Evolutionary conservation across 2,113 vertebrate genomes (phyloP).

Genomic region (Cryptomyrus ogoouensis): DNA sequence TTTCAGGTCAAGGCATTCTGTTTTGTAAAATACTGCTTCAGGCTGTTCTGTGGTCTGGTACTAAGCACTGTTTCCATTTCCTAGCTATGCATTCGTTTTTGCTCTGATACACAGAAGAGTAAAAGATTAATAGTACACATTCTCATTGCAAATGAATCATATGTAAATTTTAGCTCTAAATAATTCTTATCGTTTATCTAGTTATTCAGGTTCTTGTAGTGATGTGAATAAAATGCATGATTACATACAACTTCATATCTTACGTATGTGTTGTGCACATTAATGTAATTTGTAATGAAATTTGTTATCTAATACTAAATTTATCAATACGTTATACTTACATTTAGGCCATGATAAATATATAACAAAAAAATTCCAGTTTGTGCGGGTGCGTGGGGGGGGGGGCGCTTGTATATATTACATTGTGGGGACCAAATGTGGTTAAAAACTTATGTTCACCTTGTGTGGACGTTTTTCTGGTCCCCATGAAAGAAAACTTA

Average conservation of each 20-base stretch:
- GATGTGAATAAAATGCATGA: background rate
- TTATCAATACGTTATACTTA: too few relatives aligned
- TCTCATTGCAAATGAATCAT: background rate
- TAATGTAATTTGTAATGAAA: too few relatives aligned
- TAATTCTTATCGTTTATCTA: background rate
- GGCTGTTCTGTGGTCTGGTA: slow-evolving; percentile 38
- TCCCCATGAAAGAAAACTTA: background rate
- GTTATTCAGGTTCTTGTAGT: background rate
- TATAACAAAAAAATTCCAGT: too few relatives aligned
- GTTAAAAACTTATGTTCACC: background rate
- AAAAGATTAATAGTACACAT: background rate
- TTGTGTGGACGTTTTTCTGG: background rate
- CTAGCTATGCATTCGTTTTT: slow-evolving; percentile 33
- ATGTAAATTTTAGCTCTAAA: background rate
- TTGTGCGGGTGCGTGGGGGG: too few relatives aligned
- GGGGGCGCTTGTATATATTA: too few relatives aligned
- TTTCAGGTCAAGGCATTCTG: slow-evolving; percentile 62
- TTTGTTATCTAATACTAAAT: too few relatives aligned
- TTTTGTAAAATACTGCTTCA: slow-evolving; percentile 42
- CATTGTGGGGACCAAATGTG: background rate
- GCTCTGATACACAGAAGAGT: slow-evolving; percentile 29
- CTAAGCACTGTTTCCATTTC: slow-evolving; percentile 23
- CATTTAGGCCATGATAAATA: too few relatives aligned
- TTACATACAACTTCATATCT: too few relatives aligned
- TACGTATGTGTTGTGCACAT: too few relatives aligned